Evolutionary conservation across 2,797 vertebrate genomes (phyloP).

Genomic region (Eulemur mongoz): DNA sequence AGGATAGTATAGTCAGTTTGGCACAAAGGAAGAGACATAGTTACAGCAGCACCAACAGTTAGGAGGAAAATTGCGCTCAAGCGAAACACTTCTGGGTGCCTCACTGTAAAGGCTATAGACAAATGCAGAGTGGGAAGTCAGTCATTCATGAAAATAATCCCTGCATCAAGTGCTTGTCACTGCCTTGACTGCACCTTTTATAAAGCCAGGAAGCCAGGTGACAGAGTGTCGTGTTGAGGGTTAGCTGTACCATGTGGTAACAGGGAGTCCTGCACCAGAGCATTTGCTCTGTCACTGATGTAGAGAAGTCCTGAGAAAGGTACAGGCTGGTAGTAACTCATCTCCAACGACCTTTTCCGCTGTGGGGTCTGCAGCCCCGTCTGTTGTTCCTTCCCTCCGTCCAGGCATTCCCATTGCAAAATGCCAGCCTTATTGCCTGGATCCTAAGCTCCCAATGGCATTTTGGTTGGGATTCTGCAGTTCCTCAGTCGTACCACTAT

Average conservation of each 20-base stretch:
- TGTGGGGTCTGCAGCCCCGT: background rate
- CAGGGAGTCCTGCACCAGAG: fast-evolving
- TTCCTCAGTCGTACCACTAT: fast-evolving
- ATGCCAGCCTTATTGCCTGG: background rate
- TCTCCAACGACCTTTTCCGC: background rate
- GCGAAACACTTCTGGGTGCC: fast-evolving
- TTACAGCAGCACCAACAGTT: fast-evolving
- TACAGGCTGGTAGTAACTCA: fast-evolving
- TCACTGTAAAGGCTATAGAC: background rate
- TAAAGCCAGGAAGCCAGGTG: background rate
- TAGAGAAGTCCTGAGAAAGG: background rate
- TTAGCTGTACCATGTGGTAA: fast-evolving
- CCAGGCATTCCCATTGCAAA: background rate
- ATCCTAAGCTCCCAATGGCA: fast-evolving
- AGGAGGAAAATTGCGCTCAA: background rate
- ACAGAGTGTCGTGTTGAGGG: background rate
- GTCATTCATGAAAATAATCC: background rate
- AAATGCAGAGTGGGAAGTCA: background rate
- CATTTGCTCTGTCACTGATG: fast-evolving
- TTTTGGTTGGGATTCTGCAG: background rate
- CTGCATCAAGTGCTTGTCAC: background rate
- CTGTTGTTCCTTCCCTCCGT: fast-evolving
- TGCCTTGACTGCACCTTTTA: no score
- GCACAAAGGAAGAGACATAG: background rate
- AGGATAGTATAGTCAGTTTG: fast-evolving